phyloP scores from a whole-genome alignment of 1,140 invertebrate species.

The Zaprionus ornatus region DNA sequence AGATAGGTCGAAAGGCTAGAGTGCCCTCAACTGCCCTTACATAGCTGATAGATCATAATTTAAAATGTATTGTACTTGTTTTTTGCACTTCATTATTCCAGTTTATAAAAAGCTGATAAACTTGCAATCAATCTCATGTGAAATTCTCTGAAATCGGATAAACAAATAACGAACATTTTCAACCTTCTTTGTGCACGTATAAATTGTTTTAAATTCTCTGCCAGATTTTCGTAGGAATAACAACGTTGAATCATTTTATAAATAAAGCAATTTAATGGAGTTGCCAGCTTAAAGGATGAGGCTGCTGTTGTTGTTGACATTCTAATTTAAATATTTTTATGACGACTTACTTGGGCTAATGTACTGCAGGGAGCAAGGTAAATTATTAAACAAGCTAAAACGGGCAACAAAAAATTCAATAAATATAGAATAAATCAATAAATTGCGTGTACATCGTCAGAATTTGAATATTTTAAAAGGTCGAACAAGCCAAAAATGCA shows the following conservation, averaged over 20 bases:
- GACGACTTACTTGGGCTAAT: not conserved
- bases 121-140: not conserved
- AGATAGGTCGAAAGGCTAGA: too few species aligned
- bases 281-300: not conserved
- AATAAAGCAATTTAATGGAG: not conserved
- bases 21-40: too few species aligned
- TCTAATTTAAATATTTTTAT: constrained; percentile 1
- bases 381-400: not conserved
- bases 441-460: not conserved
- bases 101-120: not conserved
- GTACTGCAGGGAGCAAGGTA: not conserved
- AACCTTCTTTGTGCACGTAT: not conserved
- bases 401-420: not conserved
- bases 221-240: too few species aligned
- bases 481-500: not conserved
- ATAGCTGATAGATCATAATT: not conserved
- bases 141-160: not conserved
- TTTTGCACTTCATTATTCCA: not conserved
- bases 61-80: not conserved
- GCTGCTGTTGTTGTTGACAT: not conserved
- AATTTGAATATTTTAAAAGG: constrained; percentile 13
- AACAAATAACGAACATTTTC: not conserved
- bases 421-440: constrained; percentile 12
- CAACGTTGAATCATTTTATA: not conserved
- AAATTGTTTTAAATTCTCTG: not conserved